Percentiles rank a stretch among this genome's conserved stretches.
Conservation (phyloP, 2,888 invertebrate species). For the Suillia variegata region DNA sequence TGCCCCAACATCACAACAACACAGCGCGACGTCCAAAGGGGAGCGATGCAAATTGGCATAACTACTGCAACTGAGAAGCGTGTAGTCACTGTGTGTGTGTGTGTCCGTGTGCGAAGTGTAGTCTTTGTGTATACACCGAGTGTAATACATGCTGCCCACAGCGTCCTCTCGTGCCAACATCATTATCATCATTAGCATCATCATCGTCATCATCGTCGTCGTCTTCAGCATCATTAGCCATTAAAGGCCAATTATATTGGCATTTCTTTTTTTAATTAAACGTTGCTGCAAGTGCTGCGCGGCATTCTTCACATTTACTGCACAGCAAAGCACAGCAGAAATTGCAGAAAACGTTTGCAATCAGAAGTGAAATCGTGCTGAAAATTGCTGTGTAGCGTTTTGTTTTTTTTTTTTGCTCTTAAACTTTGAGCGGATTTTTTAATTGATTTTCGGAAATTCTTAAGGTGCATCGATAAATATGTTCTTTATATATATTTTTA, state of each 20-base stretch:
- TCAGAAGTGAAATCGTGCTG: slow-evolving; percentile 28
- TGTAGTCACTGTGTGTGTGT: too few relatives aligned
- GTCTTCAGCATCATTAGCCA: slow-evolving; percentile 39
- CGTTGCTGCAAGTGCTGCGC: slow-evolving; percentile 21
- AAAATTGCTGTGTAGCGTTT: slow-evolving; percentile 37
- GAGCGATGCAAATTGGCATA: slow-evolving; percentile 27
- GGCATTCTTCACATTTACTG: slow-evolving; percentile 13
- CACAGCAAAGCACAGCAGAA: not conserved
- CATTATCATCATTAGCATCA: slow-evolving; percentile 29
- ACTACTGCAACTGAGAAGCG: not conserved
- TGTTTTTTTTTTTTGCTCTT: too few relatives aligned
- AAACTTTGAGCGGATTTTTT: too few relatives aligned
- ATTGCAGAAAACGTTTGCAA: slow-evolving; percentile 6
- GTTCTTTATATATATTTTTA: too few relatives aligned
- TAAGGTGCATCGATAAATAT: too few relatives aligned
- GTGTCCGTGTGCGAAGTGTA: too few relatives aligned
- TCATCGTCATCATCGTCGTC: too few relatives aligned
- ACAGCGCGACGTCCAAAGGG: too few relatives aligned
- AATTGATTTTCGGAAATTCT: too few relatives aligned
- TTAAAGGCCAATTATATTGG: slow-evolving; percentile 44
- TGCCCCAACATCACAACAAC: too few relatives aligned
- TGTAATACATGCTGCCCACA: too few relatives aligned
- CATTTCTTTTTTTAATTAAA: slow-evolving; percentile 46
- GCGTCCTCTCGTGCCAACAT: not conserved
- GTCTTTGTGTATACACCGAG: too few relatives aligned